Base-by-base conservation (phyloP, 2,888 invertebrate genomes). In the Polylopha cassiicola region DNA sequence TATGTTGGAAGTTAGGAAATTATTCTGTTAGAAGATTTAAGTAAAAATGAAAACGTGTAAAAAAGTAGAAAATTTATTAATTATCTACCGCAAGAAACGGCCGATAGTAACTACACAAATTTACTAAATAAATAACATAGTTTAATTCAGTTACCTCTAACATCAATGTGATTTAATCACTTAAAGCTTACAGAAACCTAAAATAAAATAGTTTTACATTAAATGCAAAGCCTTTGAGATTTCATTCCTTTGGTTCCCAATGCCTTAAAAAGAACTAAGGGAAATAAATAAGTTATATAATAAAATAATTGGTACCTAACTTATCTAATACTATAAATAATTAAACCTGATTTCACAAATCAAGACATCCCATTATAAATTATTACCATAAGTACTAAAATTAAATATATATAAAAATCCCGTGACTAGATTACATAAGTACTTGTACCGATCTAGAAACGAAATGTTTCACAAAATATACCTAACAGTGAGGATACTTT, bases 231-330 rank as follows among this genome's bases (percentile, higher is more conserved):
- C 53, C 58, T 56, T 62, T 58, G 84, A 81, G 81, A 81, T 80
- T 78, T 73, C 45, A 70, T 73, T 80, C 80, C 79, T 78, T 78
- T 78, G 81, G 78, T 81, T 75, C 75, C 61, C 79, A 78, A 78
- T 72, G 65, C 53, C 55, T 55, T 50, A 46, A 7, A 52, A 51
- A 51, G 30, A 47, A 44, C 44, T 34, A 37, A 41, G 18, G 31
- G 36, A 24, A 32, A 41, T 43, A 51, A 41, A 46, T 5, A 42
- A 44, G 38, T 42, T 38, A 48, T 37, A 36, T 37, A 57, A 39
- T 30, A 50, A 38, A 44, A 50, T 32, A 47, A 45, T 50, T 50
- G 44, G 50, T 50, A 38, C 44, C 13, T 37, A 44, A 32, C 29
- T 20, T 34, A 33, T 29, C 43, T 38, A 45, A 55, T 50, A 45